Conservation (phyloP, 2,888 invertebrate species). For the Drosophila diplacantha region DNA sequence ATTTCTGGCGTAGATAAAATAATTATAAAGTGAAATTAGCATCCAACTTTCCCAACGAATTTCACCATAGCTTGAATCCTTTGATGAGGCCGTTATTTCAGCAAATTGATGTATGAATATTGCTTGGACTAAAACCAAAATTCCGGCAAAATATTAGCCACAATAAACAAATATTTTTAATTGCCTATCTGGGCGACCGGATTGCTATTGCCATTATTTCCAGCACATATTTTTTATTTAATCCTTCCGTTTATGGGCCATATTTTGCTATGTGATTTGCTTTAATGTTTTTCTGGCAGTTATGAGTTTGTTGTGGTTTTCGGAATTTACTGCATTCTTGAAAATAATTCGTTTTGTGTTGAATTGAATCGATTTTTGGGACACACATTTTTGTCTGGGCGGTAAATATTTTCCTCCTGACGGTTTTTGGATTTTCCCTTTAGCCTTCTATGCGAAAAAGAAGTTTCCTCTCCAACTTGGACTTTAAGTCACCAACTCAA, state of each 20-base stretch:
- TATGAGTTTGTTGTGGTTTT: conserved; percentile 1
- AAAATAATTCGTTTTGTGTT: neutral
- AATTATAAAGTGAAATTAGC: neutral
- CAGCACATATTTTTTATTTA: conserved; percentile 15
- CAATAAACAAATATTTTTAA: conserved; percentile 10
- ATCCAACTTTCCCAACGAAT: neutral
- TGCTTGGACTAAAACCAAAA: neutral
- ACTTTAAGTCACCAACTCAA: conserved; percentile 24
- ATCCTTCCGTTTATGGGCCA: conserved; percentile 4
- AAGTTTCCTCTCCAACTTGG: conserved; percentile 2
- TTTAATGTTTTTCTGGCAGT: neutral
- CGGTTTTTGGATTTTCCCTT: neutral
- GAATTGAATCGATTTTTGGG: neutral
- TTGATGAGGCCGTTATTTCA: conserved; percentile 5
- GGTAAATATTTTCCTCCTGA: neutral
- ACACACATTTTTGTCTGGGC: neutral
- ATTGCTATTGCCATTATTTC: conserved; percentile 7
- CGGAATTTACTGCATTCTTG: neutral
- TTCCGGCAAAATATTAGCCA: neutral
- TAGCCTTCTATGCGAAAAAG: neutral
- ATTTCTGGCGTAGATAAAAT: conserved; percentile 5
- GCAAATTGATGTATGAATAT: conserved; percentile 6
- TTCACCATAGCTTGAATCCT: neutral
- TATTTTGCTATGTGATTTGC: conserved; percentile 12
- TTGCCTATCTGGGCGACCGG: conserved; percentile 2